These are phyloP conservation scores for Pangasius sanitwongsei DNA, from an alignment of 2,797 vertebrate species.

Conservation along the genomic window DNA sequence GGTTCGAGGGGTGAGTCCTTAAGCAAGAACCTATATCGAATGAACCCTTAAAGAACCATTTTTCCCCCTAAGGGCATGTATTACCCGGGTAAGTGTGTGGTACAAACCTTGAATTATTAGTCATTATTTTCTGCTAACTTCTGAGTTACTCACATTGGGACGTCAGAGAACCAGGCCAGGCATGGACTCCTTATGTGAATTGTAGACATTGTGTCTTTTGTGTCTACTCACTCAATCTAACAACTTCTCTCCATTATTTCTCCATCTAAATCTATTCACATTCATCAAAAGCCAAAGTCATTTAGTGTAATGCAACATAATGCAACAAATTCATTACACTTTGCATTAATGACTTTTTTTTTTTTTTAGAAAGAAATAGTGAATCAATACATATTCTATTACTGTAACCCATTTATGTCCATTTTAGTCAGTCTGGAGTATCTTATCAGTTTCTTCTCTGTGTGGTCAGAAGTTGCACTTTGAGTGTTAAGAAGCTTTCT, in stretches of 20 bases:
- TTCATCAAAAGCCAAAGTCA: background rate
- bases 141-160: background rate
- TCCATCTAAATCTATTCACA: background rate
- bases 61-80: background rate
- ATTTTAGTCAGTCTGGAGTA: conserved; percentile 59
- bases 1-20: background rate
- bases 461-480: conserved; percentile 42
- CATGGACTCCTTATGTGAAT: background rate
- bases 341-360: background rate
- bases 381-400: conserved; percentile 66
- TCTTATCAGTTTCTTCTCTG: conserved; percentile 42
- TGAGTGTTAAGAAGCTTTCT: conserved; percentile 30
- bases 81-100: background rate
- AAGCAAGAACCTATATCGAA: background rate
- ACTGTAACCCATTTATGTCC: conserved; percentile 65
- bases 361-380: background rate
- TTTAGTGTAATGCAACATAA: background rate
- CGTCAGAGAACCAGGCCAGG: background rate
- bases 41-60: background rate
- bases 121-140: background rate
- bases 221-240: background rate
- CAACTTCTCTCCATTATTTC: background rate
- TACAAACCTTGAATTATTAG: background rate
- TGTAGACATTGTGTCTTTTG: background rate
- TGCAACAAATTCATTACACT: background rate